Evolutionary conservation across 30 jellyfish, hydroid and myxozoan species (phyloP), one percentile per base, ranked within the genome.

Genomic region (Euphysa ruthae): DNA sequence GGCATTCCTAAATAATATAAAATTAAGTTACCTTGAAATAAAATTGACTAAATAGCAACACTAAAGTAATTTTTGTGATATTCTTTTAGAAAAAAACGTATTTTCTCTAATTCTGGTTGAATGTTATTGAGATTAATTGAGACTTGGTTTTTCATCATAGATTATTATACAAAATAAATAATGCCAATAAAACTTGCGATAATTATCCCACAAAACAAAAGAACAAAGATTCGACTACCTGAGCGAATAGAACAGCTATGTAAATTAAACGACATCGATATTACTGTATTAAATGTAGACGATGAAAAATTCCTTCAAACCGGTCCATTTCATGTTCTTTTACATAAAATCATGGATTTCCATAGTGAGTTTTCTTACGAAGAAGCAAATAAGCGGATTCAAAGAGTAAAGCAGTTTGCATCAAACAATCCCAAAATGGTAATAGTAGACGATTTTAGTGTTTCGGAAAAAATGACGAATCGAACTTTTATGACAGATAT

Each of bases 271-370:
- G 50, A 61, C 57, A 86, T 89, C 5, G 61, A 62, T 35, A 33
- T 89, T 32, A 62, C 43, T 32, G 95, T 58, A 18, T 62, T 89
- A 6, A 66, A 82, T 50, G 49, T 74, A 14, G 83, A 66, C 10
- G 79, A 69, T 26, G 80, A 43, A 16, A 33, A 31, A 7, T 46
- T 46, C 4, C 27, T 10, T 14, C 33, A 49, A 28, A 80, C 71
- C 66, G 99, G 99, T 31, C 93, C 93, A 14, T 91, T 75, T 73
- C 93, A 82, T 51, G 75, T 82, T 1, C 61, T 91, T 22, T 34
- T 91, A 28, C 99, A 91, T 70, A 91, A 91, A 55, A 61, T 82
- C n/a, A 43, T 65, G 24, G 99, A 91, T 38, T 82, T 61, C 43
- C 63, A 73, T 20, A 61, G 68, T 25, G 94, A 82, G 35, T 83